Evolutionary conservation across 2,797 vertebrate species (phyloP).

Genomic region (Rhodeus uyekii): DNA sequence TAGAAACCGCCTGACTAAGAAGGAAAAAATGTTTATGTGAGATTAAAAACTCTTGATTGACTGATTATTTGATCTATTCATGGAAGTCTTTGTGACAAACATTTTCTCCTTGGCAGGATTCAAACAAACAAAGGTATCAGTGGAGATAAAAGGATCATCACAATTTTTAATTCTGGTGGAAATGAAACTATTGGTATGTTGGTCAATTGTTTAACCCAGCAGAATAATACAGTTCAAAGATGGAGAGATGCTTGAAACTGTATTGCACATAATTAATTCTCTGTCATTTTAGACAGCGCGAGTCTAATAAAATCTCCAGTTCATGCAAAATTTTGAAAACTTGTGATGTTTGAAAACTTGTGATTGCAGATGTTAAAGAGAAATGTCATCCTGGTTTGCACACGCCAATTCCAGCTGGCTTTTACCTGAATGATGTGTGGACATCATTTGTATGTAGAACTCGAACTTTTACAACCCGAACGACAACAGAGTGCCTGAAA

Average conservation of each 20-base stretch:
- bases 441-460: slow-evolving; percentile 57
- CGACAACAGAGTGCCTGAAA: slow-evolving; percentile 52
- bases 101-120: slow-evolving; percentile 13
- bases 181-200: neutral
- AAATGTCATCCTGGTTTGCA: slow-evolving; percentile 48
- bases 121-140: slow-evolving; percentile 10
- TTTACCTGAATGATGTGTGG: slow-evolving; percentile 64
- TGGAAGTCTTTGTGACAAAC: neutral
- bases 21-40: slow-evolving; percentile 50
- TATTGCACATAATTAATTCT: neutral
- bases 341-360: no score
- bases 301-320: neutral
- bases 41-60: neutral
- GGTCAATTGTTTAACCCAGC: neutral
- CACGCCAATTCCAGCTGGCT: slow-evolving; percentile 63
- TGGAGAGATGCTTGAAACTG: neutral
- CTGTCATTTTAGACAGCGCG: neutral
- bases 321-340: no score
- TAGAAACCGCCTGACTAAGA: slow-evolving; percentile 71
- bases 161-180: neutral
- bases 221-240: neutral
- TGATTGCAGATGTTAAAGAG: slow-evolving; percentile 7
- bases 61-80: neutral
- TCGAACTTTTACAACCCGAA: slow-evolving; percentile 46
- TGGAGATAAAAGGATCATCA: slow-evolving; percentile 37